Conservation (phyloP, 2,888 invertebrate species). For the Sarcophaga carnaria region DNA sequence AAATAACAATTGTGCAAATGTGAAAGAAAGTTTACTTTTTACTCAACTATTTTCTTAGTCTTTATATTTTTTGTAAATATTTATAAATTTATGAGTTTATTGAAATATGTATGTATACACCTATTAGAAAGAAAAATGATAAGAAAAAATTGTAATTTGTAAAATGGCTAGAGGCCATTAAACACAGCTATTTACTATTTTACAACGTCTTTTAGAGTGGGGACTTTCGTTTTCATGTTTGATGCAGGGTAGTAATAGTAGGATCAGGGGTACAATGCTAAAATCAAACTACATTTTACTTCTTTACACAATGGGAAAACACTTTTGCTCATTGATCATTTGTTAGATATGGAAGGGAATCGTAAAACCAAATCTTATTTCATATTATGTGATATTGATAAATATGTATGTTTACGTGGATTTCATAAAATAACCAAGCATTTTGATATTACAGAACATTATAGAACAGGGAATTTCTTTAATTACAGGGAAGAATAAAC, state of each 20-base stretch:
- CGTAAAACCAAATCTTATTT: slow-evolving; percentile 32
- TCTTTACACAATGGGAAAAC: slow-evolving; percentile 47
- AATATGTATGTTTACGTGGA: slow-evolving; percentile 32
- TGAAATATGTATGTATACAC: neutral
- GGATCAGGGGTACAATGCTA: slow-evolving; percentile 59
- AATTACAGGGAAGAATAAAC: slow-evolving; percentile 50
- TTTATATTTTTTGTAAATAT: neutral
- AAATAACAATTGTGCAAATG: too few relatives aligned
- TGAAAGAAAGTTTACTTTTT: too few relatives aligned
- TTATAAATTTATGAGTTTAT: neutral
- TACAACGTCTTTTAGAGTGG: neutral
- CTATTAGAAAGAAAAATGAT: neutral
- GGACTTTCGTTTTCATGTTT: neutral
- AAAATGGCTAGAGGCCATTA: neutral
- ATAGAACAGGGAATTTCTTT: slow-evolving; percentile 34
- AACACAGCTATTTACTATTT: neutral
- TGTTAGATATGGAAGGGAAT: slow-evolving; percentile 25
- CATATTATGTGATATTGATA: slow-evolving; percentile 36
- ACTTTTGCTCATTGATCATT: neutral
- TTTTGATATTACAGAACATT: slow-evolving; percentile 53
- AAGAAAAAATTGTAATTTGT: neutral
- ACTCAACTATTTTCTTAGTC: neutral
- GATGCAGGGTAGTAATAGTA: slow-evolving; percentile 10
- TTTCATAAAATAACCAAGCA: slow-evolving; percentile 50
- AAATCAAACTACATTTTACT: slow-evolving; percentile 66